A percentile compares a stretch with the other conserved stretches of the same genome.
These are phyloP conservation scores for Echeneis naucrates DNA, from an alignment of 2,797 vertebrate genomes.

Conservation along the genomic window DNA sequence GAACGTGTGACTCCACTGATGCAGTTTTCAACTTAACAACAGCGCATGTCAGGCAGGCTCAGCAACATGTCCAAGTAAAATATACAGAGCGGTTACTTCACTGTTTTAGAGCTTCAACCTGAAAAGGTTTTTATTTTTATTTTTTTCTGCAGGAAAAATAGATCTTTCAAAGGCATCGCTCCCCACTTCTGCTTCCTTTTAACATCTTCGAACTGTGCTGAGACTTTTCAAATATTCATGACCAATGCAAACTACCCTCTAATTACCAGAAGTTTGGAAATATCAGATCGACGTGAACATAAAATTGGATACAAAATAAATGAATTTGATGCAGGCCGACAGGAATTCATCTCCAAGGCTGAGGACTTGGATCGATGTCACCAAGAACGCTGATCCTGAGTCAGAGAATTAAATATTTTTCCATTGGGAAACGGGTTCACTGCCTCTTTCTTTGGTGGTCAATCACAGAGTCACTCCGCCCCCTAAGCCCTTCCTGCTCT, in stretches of 20 bases:
- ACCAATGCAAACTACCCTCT: constrained; percentile 9
- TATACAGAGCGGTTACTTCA: constrained; percentile 42
- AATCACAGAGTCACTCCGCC: no score
- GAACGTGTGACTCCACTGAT: constrained; percentile 22
- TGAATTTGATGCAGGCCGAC: constrained; percentile 2
- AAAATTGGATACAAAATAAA: not conserved
- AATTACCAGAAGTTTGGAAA: constrained; percentile 23
- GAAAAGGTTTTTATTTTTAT: constrained; percentile 5
- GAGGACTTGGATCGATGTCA: not conserved
- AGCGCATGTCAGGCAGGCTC: constrained; percentile 60
- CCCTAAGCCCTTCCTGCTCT: no score
- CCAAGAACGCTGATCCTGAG: not conserved
- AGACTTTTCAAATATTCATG: constrained; percentile 7
- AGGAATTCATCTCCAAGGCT: not conserved
- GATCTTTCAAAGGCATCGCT: constrained; percentile 6
- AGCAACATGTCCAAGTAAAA: constrained; percentile 49
- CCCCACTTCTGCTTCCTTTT: constrained; percentile 10
- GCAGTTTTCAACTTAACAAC: constrained; percentile 53
- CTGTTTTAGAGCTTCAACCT: constrained; percentile 42
- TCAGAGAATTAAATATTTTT: not conserved
- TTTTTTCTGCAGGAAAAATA: not conserved
- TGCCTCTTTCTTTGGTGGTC: not conserved
- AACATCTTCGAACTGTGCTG: constrained; percentile 22
- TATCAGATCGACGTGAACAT: constrained; percentile 13
- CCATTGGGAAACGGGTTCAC: not conserved